Evolutionary conservation across 2,888 invertebrate species (phyloP).

Genomic region (Limnephilus auricula): DNA sequence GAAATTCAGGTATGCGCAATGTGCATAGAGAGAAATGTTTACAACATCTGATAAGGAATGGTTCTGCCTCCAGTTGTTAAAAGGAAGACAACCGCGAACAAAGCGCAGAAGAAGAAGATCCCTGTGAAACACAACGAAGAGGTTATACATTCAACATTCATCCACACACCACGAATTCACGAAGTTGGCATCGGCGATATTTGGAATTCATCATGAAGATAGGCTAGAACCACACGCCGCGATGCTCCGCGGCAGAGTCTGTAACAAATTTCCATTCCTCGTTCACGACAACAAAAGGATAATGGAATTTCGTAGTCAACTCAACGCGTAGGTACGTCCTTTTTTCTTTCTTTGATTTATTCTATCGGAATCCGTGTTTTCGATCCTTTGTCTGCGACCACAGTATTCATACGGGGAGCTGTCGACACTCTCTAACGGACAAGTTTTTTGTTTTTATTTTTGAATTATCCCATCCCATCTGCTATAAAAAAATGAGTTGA

Average conservation of each 20-base stretch:
- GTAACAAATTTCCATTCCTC: slow-evolving; percentile 64
- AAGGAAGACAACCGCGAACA: slow-evolving; percentile 18
- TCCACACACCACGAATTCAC: slow-evolving; percentile 51
- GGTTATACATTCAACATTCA: slow-evolving; percentile 15
- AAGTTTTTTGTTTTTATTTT: slow-evolving; percentile 38
- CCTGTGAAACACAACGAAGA: not conserved
- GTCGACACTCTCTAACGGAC: slow-evolving; percentile 60
- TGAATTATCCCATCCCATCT: slow-evolving; percentile 22
- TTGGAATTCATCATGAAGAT: slow-evolving; percentile 66
- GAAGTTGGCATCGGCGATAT: slow-evolving; percentile 53
- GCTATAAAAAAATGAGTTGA: not conserved
- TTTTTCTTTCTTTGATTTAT: slow-evolving; percentile 53
- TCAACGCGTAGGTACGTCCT: slow-evolving; percentile 41
- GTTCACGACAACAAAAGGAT: slow-evolving; percentile 64
- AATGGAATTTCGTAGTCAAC: slow-evolving; percentile 66
- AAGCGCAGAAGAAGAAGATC: slow-evolving; percentile 27
- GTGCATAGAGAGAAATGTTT: not conserved
- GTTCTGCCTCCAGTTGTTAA: not conserved
- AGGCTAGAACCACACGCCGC: slow-evolving; percentile 54
- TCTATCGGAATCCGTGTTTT: slow-evolving; percentile 62
- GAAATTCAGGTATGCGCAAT: slow-evolving; percentile 13
- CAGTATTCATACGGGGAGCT: slow-evolving; percentile 32
- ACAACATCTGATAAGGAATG: slow-evolving; percentile 19
- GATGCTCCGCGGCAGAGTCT: slow-evolving; percentile 38
- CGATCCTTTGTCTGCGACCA: slow-evolving; percentile 56